Evolutionary conservation across 2,113 vertebrate genomes (phyloP).

Genomic region (Thamnaconus septentrionalis): DNA sequence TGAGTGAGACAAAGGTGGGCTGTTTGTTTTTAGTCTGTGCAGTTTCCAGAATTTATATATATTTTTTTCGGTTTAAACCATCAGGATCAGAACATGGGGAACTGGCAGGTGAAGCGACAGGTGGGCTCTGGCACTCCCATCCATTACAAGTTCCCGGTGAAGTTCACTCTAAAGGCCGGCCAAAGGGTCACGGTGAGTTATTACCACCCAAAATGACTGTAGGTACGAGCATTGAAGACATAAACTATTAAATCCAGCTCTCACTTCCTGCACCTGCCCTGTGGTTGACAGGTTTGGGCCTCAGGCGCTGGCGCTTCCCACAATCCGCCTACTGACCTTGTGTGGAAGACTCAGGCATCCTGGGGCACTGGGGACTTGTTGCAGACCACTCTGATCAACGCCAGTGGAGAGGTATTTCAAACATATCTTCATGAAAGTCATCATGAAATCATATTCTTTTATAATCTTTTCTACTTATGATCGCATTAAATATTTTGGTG

Average conservation of each 20-base stretch:
- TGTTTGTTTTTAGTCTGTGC: too few relatives aligned
- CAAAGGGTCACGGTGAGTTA: constrained; percentile 88
- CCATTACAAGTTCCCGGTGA: constrained; percentile 88
- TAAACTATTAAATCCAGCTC: not conserved
- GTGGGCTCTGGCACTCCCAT: constrained; percentile 82
- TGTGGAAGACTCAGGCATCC: constrained; percentile 89
- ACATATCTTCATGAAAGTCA: too few relatives aligned
- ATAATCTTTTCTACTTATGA: too few relatives aligned
- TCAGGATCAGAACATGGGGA: constrained; percentile 91
- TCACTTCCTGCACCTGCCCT: not conserved
- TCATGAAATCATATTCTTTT: too few relatives aligned
- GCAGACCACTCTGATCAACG: constrained; percentile 87
- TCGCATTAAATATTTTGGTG: too few relatives aligned
- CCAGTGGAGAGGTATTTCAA: constrained; percentile 83
- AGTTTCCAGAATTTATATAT: not conserved
- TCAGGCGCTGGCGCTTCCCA: constrained; percentile 83
- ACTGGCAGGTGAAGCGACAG: constrained; percentile 94
- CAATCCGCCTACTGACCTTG: constrained; percentile 88
- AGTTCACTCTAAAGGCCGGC: constrained; percentile 89
- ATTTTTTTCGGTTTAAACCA: too few relatives aligned
- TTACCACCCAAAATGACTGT: not conserved
- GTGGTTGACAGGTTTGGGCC: constrained; percentile 85
- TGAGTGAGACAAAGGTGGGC: too few relatives aligned
- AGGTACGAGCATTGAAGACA: not conserved
- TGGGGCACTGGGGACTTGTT: constrained; percentile 92